Evolutionary conservation across 2,113 vertebrate genomes (phyloP), one percentile per base, ranked within the genome.

Genomic region (human (Homo sapiens)): DNA sequence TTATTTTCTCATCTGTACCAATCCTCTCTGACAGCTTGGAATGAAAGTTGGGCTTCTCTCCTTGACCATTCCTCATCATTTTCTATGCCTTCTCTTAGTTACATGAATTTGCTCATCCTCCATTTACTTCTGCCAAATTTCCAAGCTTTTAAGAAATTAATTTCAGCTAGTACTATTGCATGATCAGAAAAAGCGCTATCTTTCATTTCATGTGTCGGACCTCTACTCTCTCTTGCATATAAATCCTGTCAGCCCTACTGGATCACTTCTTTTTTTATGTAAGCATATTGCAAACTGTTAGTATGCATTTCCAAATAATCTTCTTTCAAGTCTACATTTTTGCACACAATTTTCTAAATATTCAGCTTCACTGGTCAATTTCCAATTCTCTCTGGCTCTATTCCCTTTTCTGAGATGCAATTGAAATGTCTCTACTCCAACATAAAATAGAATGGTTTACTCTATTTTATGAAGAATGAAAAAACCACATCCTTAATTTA

Each of bases 101-200:
- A 93, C 40, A 86, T 81, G 89, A 92, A 96, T 96, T 96, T 97
- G 7, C 12, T 97, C 97, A 96, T 95, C 89, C 38, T 93, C 83
- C 76, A 82, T 70, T 96, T 96, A 93, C 84, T 78, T 96, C 76
- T 94, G 96, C 89, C 88, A 95, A 97, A 97, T 93, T 95, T 89
- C 94, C 85, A 93, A 89, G 94, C 96, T 97, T 96, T 97, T 97
- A 97, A 97, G 89, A 96, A 97, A 97, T 97, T 97, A 96, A 97
- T 94, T 97, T 97, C n/a, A 93, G 85, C 89, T 96, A 96, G 97
- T 97, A 95, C 78, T 73, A 95, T 86, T 79, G 38, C 84, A 90
- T 90, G 88, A 92, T 93, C 81, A 97, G 76, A 90, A 96, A 79
- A 97, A 92, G 89, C 86, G 73, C 23, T 85, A 78, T 75, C 76